phyloP scores from a whole-genome alignment of 1,140 invertebrate genomes.

The Ladona fulva region DNA sequence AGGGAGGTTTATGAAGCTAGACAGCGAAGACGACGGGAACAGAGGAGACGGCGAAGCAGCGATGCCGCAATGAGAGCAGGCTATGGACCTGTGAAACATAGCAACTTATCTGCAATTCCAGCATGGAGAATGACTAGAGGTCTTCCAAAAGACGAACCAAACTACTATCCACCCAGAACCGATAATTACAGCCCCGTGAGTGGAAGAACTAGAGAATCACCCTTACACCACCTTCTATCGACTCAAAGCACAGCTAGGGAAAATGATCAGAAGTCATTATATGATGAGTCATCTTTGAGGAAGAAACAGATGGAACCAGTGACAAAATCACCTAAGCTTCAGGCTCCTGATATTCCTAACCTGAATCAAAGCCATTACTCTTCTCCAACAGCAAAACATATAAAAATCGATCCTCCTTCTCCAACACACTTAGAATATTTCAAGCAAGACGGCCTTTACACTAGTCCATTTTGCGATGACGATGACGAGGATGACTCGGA shows the following conservation, averaged over 20 bases:
- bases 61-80: not conserved
- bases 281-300: not conserved
- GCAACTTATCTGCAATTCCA: not conserved
- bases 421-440: not conserved
- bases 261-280: not conserved
- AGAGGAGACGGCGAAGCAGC: not conserved
- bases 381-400: not conserved
- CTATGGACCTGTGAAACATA: not conserved
- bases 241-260: not conserved
- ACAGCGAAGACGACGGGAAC: not conserved
- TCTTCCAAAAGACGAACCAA: not conserved
- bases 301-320: not conserved
- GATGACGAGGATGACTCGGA: not conserved
- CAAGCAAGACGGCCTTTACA: not conserved
- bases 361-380: not conserved
- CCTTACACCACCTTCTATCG: not conserved
- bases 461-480: not conserved
- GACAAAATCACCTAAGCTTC: not conserved
- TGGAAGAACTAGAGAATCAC: not conserved
- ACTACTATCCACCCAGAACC: not conserved
- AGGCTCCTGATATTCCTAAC: not conserved
- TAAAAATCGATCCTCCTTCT: too few relatives aligned
- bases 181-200: not conserved
- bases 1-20: slow-evolving; percentile 60
- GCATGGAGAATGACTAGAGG: not conserved